A percentile compares a stretch with the other conserved stretches of the same genome.
These are phyloP conservation scores for Branchellion lobata DNA, from an alignment of 2,888 invertebrate species.

Conservation along the genomic window DNA sequence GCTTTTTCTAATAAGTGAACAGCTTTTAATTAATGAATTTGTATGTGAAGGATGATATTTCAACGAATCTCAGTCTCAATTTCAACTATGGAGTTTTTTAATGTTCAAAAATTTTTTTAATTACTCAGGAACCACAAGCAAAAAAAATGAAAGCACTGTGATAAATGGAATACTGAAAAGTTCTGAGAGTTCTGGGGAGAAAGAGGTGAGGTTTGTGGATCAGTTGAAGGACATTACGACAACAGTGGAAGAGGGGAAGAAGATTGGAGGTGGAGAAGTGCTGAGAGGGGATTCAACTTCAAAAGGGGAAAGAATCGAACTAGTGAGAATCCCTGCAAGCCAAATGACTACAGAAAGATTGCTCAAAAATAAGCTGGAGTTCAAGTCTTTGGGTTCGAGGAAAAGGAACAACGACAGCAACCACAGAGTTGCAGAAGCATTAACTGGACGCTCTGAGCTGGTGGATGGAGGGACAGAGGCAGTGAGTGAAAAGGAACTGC, in stretches of 20 bases:
- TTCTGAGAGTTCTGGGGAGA: conserved; percentile 56
- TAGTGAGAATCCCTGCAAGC: conserved; percentile 57
- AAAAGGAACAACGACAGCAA: neutral
- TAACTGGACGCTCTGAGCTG: neutral
- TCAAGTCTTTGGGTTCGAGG: neutral
- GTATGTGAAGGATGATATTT: too few relatives aligned
- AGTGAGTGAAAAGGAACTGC: too few relatives aligned
- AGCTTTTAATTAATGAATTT: too few relatives aligned
- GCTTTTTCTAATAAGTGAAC: too few relatives aligned
- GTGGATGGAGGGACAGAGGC: neutral
- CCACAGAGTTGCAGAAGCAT: neutral
- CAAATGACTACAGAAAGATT: conserved; percentile 54
- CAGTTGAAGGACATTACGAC: neutral
- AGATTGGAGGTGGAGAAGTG: neutral
- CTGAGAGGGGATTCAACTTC: neutral
- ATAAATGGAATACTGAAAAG: conserved; percentile 35
- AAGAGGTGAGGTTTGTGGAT: conserved; percentile 30
- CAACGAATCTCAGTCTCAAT: too few relatives aligned
- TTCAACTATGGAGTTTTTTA: too few relatives aligned
- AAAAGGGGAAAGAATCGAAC: conserved; percentile 51
- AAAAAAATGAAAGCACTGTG: neutral
- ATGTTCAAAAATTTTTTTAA: neutral
- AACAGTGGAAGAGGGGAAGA: neutral
- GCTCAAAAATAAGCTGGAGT: conserved; percentile 12
- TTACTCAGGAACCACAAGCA: neutral